A percentile compares a stretch with the other conserved stretches of the same genome.
These are phyloP conservation scores for Euphonia xanthogaster DNA, from an alignment of 2,797 vertebrate genomes.

Conservation along the genomic window DNA sequence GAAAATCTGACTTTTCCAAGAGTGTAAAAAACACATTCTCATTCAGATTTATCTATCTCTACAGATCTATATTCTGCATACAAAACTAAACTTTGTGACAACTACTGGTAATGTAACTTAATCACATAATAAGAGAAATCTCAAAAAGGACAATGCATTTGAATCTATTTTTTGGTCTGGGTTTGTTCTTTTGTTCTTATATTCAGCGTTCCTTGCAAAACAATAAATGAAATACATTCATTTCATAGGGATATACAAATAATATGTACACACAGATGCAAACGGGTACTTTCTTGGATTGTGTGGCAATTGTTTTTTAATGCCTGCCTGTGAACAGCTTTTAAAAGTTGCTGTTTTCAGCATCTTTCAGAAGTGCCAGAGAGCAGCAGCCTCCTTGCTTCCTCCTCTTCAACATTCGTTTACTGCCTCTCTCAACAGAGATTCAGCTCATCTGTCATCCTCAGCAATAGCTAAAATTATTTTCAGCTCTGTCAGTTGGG, in stretches of 20 bases:
- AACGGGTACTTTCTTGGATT: not conserved
- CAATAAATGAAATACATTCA: not conserved
- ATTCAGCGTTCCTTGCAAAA: not conserved
- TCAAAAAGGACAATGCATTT: not conserved
- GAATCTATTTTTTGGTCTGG: not conserved
- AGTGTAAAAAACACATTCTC: not conserved
- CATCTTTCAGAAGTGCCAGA: not conserved
- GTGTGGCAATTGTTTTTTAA: not conserved
- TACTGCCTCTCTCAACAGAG: not conserved
- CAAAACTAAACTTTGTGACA: not conserved
- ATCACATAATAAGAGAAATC: not conserved
- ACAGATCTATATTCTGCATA: not conserved
- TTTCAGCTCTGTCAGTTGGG: not conserved
- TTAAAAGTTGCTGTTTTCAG: not conserved
- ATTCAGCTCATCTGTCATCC: conserved; percentile 3
- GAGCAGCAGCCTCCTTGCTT: not conserved
- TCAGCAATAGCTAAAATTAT: not conserved
- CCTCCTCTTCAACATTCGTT: not conserved
- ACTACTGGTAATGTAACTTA: not conserved
- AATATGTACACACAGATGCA: accelerated
- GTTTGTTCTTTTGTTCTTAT: accelerated
- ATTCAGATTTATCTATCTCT: not conserved
- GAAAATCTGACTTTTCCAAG: not conserved
- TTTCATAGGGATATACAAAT: not conserved
- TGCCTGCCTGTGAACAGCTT: not conserved